phyloP scores from a whole-genome alignment of 2,797 vertebrate species.

The Semotilus atromaculatus region DNA sequence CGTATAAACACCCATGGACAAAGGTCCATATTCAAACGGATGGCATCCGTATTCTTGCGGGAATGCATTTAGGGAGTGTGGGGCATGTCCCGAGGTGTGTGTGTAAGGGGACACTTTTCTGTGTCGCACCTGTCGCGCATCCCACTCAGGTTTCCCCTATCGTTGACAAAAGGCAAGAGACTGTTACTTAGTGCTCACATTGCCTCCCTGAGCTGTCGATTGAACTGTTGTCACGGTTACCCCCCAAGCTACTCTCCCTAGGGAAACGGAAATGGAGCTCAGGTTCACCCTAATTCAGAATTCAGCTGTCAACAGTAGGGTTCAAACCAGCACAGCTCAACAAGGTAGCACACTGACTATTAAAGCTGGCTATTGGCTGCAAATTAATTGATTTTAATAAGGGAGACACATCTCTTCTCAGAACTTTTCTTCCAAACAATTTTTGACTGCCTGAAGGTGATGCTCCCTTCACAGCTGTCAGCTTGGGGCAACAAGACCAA shows the following conservation, averaged over 20 bases:
- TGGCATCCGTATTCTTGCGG: background rate
- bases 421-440: background rate
- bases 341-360: background rate
- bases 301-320: background rate
- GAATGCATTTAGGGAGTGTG: background rate
- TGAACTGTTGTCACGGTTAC: conserved; percentile 24
- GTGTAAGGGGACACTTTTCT: conserved; percentile 43
- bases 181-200: conserved; percentile 73
- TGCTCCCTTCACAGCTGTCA: conserved; percentile 13
- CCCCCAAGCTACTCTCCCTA: background rate
- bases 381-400: background rate
- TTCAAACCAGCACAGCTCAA: background rate
- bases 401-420: background rate
- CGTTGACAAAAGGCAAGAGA: conserved; percentile 60
- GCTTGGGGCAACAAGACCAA: conserved; percentile 17
- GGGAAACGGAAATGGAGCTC: background rate
- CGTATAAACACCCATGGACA: background rate
- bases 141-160: conserved; percentile 50
- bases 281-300: background rate
- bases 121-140: conserved; percentile 50
- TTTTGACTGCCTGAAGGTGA: conserved; percentile 3
- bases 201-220: conserved; percentile 50
- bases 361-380: background rate
- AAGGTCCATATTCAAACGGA: background rate
- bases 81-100: background rate